Evolutionary conservation across 2,797 vertebrate species (phyloP), one percentile per base, ranked within the genome.

Genomic region (Acrossocheilus wenchowensis): DNA sequence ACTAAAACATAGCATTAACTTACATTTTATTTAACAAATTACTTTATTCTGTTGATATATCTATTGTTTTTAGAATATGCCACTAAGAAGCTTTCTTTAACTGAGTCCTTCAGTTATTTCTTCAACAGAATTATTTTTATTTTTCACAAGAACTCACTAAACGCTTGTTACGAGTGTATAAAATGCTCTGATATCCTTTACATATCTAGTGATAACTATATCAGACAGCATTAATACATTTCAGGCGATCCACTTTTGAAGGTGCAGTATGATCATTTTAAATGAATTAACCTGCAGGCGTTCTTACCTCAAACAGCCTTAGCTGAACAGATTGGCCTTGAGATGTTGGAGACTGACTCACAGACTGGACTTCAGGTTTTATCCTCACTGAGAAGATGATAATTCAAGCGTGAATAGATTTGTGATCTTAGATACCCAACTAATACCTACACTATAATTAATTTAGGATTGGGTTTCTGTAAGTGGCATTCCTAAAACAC

Each of bases 291-390:
- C 6, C 21, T n/a, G 34, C n/a, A n/a, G 6, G 19, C 2, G 62
- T 41, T 64, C 39, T 79, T 79, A 79, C 57, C 57, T 79, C 54
- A 64, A 26, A 64, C 39, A 79, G 57, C 39, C 7, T 45, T 64
- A 79, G 23, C 39, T 79, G 39, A 80, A 64, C 4, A 64, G 4
- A 26, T 43, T 0, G 36, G 4, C 57, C 77, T 78, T 19, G 23
- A 77, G 5, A 54, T 62, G 7, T 10, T 43, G 54, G 23, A 17
- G 77, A 78, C 36, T 26, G 54, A n/a, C 54, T 62, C 54, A 62
- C 54, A 41, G 23, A 23, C 10, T 78, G 54, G 36, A 26, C 52
- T 43, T 78, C 77, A 62, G 54, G 2, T 30, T 79, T 43, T 9
- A 45, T 79, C 57, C 78, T 79, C 54, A 79, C 78, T 79, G 30